phyloP scores from a whole-genome alignment of 2,113 vertebrate genomes.

The Tetraodon nigroviridis region DNA sequence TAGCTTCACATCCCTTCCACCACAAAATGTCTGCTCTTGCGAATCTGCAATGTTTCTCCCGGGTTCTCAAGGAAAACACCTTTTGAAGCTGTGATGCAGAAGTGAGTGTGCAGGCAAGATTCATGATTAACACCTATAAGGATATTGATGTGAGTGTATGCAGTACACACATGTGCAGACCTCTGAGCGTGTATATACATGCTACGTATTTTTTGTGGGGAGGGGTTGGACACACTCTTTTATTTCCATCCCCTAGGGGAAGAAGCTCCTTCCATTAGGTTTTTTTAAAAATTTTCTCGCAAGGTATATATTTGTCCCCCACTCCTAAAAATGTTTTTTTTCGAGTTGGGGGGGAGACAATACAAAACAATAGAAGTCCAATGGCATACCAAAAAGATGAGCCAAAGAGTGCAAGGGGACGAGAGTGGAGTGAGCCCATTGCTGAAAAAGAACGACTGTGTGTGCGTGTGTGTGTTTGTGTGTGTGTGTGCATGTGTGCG shows the following conservation, averaged over 20 bases:
- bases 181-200: conserved; percentile 21
- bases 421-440: conserved; percentile 14
- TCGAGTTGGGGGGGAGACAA: no score
- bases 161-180: not conserved
- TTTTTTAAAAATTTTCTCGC: conserved; percentile 59
- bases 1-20: conserved; percentile 35
- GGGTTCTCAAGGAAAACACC: conserved; percentile 32
- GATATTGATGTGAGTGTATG: not conserved
- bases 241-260: conserved; percentile 56
- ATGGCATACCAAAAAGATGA: not conserved
- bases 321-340: conserved; percentile 38
- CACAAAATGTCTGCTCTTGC: conserved; percentile 47
- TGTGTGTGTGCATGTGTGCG: no score
- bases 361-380: no score
- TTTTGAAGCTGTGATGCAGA: not conserved
- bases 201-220: conserved; percentile 16
- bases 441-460: conserved; percentile 23
- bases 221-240: conserved; percentile 35
- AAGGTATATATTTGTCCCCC: conserved; percentile 47
- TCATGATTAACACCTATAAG: conserved; percentile 4
- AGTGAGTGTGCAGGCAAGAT: not conserved
- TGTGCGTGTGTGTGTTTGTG: no score
- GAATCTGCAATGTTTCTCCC: conserved; percentile 20
- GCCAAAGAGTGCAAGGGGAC: not conserved
- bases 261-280: conserved; percentile 51